These are phyloP conservation scores for Alectoris magna DNA, from an alignment of 2,797 vertebrate genomes.

Conservation along the genomic window DNA sequence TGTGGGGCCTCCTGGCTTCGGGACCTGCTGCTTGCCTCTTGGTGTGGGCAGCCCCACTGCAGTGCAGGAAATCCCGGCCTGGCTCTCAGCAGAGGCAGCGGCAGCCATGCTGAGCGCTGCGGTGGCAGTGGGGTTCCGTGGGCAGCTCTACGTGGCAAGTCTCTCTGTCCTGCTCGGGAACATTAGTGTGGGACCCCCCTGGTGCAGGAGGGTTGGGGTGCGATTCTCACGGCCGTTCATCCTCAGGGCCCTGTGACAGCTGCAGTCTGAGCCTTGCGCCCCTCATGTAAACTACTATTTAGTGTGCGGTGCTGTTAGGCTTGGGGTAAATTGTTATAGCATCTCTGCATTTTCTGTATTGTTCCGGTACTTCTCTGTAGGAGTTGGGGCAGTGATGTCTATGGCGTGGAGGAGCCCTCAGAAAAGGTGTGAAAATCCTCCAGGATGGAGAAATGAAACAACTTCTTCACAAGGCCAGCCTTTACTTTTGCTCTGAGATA, in stretches of 20 bases:
- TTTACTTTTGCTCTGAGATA: neutral
- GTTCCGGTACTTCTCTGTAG: neutral
- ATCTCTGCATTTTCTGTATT: neutral
- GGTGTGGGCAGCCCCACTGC: neutral
- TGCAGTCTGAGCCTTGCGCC: neutral
- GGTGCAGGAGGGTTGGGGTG: neutral
- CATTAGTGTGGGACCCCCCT: neutral
- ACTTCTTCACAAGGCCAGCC: neutral
- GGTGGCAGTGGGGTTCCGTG: neutral
- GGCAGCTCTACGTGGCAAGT: neutral
- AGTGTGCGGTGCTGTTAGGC: neutral
- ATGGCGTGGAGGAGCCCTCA: neutral
- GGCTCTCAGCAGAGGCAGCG: neutral
- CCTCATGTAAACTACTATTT: neutral
- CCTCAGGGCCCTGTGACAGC: neutral
- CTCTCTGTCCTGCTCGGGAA: no score
- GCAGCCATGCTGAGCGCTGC: accelerated
- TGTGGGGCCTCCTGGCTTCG: neutral
- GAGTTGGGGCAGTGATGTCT: neutral
- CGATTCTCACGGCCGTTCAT: neutral
- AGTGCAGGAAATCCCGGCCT: neutral
- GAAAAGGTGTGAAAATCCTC: neutral
- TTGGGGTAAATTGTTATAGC: neutral
- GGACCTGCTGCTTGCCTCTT: neutral
- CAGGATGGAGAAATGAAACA: neutral